Evolutionary conservation across 2,113 vertebrate species (phyloP), one percentile per base, ranked within the genome.

Genomic region (Corydoras sp.): DNA sequence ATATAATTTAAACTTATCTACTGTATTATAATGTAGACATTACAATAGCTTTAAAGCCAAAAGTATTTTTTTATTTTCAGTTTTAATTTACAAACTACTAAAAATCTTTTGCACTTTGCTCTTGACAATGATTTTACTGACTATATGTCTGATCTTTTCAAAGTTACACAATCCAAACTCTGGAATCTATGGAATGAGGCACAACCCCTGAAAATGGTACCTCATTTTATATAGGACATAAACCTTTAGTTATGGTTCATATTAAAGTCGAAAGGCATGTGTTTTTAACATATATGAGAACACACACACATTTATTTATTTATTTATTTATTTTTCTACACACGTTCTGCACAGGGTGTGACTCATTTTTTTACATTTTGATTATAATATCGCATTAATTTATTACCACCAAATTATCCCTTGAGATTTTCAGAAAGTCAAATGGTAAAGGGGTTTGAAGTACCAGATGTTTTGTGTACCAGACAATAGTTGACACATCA

Each of bases 361-460:
- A 68, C 48, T 73, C 63, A 66, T 66, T 4, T 60, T 61, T 30
- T 67, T 24, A 66, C 60, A 14, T 59, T 73, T 73, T 60, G 61
- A 73, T 66, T 73, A 66, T 73, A 73, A 73, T 31, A 55, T 73
- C 43, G 49, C 63, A 73, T 60, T 66, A 73, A 61, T 54, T 32
- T 9, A 65, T 54, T 73, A 66, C 4, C 11, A 35, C 48, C 59
- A 55, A 32, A 72, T 55, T 31, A 72, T 51, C 54, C 54, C 62
- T 65, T 14, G 9, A 29, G 63, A 61, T 18, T 30, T 72, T 58
- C 11, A 48, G 51, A 32, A 72, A 72, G 53, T 72, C 53, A 0
- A 18, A 12, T 14, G 60, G 48, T 32, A 15, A 54, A 1, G 60
- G 9, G 29, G 13, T 43, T 10, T 24, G 18, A 43, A 63, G 24